phyloP scores from a whole-genome alignment of 2,113 vertebrate species.

The Saguinus imperator region DNA sequence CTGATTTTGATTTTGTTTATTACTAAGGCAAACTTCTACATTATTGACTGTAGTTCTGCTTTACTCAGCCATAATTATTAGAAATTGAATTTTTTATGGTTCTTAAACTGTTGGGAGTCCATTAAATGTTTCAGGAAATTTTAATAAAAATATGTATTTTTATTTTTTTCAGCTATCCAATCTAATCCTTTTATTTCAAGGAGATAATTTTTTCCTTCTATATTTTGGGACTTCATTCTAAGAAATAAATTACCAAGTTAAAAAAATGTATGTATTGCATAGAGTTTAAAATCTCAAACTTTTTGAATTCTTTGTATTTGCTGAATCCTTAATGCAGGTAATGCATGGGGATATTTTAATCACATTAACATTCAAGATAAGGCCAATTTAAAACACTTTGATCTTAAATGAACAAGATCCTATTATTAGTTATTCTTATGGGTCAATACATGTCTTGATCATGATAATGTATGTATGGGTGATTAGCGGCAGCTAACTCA shows the following conservation, averaged over 20 bases:
- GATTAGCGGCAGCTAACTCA: background rate
- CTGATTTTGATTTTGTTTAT: conserved; percentile 23
- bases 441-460: background rate
- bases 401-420: background rate
- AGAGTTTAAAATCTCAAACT: background rate
- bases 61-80: background rate
- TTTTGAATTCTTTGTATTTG: background rate
- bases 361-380: background rate
- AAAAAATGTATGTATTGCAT: background rate
- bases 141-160: background rate
- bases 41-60: background rate
- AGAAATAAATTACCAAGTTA: background rate
- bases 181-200: conserved; percentile 6
- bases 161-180: background rate
- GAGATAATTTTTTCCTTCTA: background rate
- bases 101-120: background rate
- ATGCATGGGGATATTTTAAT: background rate
- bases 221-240: conserved; percentile 15
- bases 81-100: background rate
- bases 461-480: background rate
- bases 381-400: background rate
- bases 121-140: background rate
- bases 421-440: background rate
- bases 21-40: background rate
- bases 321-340: background rate